Evolutionary conservation across 2,797 vertebrate genomes (phyloP), one percentile per base, ranked within the genome.

Genomic region (Pseudotriccus pelzelni): DNA sequence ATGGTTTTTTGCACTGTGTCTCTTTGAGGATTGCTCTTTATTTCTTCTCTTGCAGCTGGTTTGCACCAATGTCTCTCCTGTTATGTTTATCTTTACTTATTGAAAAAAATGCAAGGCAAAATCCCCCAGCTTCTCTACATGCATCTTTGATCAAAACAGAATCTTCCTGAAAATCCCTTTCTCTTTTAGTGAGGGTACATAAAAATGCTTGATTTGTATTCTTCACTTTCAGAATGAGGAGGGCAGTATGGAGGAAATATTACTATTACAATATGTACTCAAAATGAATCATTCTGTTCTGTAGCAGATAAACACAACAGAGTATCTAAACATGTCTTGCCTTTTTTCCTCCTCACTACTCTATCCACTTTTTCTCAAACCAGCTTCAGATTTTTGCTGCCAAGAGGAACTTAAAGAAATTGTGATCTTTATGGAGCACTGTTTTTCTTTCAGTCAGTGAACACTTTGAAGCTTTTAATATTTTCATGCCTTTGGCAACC

Each of bases 401-500:
- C 49, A 50, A 72, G 27, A 87, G 59, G 59, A 87, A 91, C 89
- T 90, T 70, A 10, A 23, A 90, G 64, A 77, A 77, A 49, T 18
- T 2, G 1, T 32, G 24, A 67, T 79, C 41, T 86, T 88, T 44
- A 22, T 41, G 18, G 64, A 62, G 13, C 36, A 49, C 28, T 66
- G 46, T 75, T 96, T 74, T 36, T 67, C 37, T 64, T 91, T 82
- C 44, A 36, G 41, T 20, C 74, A 83, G 59, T 81, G 89, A 95
- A 75, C 52, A 41, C 37, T 78, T 55, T 39, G 22, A 22, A 80
- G 30, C 19, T 80, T 76, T 63, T 73, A 93, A 69, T 78, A 92
- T 84, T 94, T 91, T 67, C 46, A 34, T 87, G 55, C 62, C 66
- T 83, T 87, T 96, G 86, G 60, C 72, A 92, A 78, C 46, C 49